Conservation (phyloP, 35 echinoderm and acorn worm genomes). For the Antedon bifida region DNA sequence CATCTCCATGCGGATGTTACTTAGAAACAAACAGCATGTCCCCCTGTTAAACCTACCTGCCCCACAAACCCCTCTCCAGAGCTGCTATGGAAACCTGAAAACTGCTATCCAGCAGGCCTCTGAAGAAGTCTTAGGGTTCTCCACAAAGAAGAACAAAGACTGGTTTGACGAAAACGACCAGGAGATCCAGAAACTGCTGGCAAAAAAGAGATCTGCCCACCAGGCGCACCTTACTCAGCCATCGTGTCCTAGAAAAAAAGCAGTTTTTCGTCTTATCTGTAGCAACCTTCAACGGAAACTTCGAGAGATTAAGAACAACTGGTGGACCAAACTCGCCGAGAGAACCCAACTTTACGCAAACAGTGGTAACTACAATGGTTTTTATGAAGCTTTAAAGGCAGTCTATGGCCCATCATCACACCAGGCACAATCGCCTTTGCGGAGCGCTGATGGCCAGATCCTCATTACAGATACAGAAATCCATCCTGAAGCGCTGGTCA, state of each 20-base stretch:
- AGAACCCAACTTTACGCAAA: conserved; percentile 18
- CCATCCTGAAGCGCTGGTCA: conserved; percentile 13
- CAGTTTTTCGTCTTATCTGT: background rate
- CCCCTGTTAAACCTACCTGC: background rate
- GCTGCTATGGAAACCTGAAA: too few relatives aligned
- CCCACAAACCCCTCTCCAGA: background rate
- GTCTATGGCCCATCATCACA: background rate
- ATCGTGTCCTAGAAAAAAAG: conserved; percentile 5
- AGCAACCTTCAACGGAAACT: conserved; percentile 21
- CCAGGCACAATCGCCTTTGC: background rate
- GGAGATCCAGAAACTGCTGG: conserved; percentile 23
- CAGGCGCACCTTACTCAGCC: conserved; percentile 10
- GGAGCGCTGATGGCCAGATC: conserved; percentile 18
- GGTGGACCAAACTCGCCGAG: too few relatives aligned
- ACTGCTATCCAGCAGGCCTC: background rate
- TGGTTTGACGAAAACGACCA: conserved; percentile 40
- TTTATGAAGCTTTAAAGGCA: conserved; percentile 32
- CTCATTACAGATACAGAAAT: conserved; percentile 8
- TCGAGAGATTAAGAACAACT: background rate
- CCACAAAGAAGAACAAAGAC: conserved; percentile 29
- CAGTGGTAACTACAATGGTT: conserved; percentile 18
- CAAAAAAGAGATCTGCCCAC: conserved; percentile 14
- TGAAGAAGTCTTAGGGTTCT: conserved; percentile 8
- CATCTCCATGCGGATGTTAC: conserved; percentile 26
- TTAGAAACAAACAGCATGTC: background rate